A percentile compares a stretch with the other conserved stretches of the same genome.
These are phyloP conservation scores for Euzetes globulus DNA, from an alignment of 2,888 invertebrate genomes.

Conservation along the genomic window DNA sequence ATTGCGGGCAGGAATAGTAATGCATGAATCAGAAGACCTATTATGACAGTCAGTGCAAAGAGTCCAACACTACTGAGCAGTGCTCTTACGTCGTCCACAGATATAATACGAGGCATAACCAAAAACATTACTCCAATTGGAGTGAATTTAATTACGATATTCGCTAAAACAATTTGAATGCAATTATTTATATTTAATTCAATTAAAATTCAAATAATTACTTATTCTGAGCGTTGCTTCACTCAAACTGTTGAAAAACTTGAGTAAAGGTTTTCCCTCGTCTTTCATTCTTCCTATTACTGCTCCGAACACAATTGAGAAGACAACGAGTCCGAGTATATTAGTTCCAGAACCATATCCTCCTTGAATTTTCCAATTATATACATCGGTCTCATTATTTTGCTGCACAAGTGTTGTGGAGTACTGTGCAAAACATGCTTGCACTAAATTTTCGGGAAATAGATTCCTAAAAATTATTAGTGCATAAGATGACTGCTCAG, in stretches of 20 bases:
- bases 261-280: slow-evolving; percentile 68
- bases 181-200: slow-evolving; percentile 44
- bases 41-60: slow-evolving; percentile 84
- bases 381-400: neutral
- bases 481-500: too few relatives aligned
- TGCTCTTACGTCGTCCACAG: slow-evolving; percentile 73
- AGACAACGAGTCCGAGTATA: slow-evolving; percentile 51
- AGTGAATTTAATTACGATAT: slow-evolving; percentile 84
- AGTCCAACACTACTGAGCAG: slow-evolving; percentile 78
- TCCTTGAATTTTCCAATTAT: slow-evolving; percentile 53
- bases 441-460: slow-evolving; percentile 40
- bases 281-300: slow-evolving; percentile 81
- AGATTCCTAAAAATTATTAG: slow-evolving; percentile 8
- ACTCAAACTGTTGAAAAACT: slow-evolving; percentile 76
- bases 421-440: slow-evolving; percentile 35
- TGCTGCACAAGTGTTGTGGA: slow-evolving; percentile 1
- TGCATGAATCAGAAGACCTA: slow-evolving; percentile 83
- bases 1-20: slow-evolving; percentile 79
- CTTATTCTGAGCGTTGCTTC: slow-evolving; percentile 95
- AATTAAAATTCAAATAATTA: neutral
- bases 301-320: slow-evolving; percentile 65
- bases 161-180: slow-evolving; percentile 68
- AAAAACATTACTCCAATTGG: slow-evolving; percentile 81
- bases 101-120: slow-evolving; percentile 80
- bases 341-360: slow-evolving; percentile 46